These are phyloP conservation scores for Physella acuta DNA, from an alignment of 1,140 invertebrate genomes.

Conservation along the genomic window DNA sequence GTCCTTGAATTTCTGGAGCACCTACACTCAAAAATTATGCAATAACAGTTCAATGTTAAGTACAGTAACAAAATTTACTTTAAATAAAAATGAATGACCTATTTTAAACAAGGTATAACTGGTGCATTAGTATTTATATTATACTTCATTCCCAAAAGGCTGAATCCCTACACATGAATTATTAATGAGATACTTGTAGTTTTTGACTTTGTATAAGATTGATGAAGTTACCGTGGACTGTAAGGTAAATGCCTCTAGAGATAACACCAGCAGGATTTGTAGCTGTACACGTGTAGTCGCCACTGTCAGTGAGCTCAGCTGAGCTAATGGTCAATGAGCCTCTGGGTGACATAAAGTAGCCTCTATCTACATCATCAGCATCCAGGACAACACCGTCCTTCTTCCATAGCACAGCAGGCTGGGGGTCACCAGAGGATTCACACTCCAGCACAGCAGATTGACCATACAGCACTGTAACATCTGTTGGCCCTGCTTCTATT, in stretches of 20 bases:
- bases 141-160: too few relatives aligned
- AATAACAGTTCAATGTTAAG: too few relatives aligned
- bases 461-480: slow-evolving; percentile 89
- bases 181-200: too few relatives aligned
- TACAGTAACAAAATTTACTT: not conserved
- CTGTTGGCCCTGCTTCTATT: slow-evolving; percentile 81
- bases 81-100: not conserved
- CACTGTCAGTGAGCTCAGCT: slow-evolving; percentile 45
- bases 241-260: slow-evolving; percentile 52
- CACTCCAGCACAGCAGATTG: slow-evolving; percentile 55
- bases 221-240: slow-evolving; percentile 52
- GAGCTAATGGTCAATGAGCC: slow-evolving; percentile 40
- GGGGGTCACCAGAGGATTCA: slow-evolving; percentile 62
- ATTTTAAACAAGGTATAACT: not conserved
- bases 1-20: slow-evolving; percentile 38
- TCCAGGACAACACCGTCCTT: slow-evolving; percentile 50
- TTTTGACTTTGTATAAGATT: too few relatives aligned
- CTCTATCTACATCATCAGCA: slow-evolving; percentile 29
- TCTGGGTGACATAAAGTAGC: slow-evolving; percentile 29
- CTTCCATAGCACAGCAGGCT: slow-evolving; percentile 55
- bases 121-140: too few relatives aligned
- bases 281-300: slow-evolving; percentile 62
- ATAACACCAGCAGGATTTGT: slow-evolving; percentile 59
- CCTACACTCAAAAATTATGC: slow-evolving; percentile 35
- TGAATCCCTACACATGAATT: too few relatives aligned